phyloP scores from a whole-genome alignment of 2,113 vertebrate genomes.

The Oncorhynchus nerka region DNA sequence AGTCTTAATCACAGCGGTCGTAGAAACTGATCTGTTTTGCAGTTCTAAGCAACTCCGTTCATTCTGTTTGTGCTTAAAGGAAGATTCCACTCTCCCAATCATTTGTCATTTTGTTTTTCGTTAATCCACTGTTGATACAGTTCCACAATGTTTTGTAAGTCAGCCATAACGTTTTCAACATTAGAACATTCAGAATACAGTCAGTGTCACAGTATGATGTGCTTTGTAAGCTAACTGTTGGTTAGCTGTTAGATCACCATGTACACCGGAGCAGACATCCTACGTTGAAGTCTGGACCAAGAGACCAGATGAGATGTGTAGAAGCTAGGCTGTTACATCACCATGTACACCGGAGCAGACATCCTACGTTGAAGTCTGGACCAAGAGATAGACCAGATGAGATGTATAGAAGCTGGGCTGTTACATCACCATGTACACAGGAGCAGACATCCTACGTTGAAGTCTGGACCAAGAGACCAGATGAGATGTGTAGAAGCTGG shows the following conservation, averaged over 20 bases:
- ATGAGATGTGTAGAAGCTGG: slow-evolving; percentile 1
- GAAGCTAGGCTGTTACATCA: not conserved
- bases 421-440: slow-evolving; percentile 22
- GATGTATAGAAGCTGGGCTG: slow-evolving; percentile 18
- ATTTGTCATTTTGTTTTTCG: too few species aligned
- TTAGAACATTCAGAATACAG: too few species aligned
- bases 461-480: not conserved
- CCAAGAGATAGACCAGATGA: not conserved
- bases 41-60: too few species aligned
- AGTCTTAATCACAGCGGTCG: too few species aligned
- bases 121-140: too few species aligned
- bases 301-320: not conserved
- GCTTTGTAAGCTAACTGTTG: not conserved
- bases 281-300: not conserved
- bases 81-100: too few species aligned
- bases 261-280: not conserved
- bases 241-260: not conserved
- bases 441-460: not conserved
- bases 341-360: not conserved
- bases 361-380: not conserved
- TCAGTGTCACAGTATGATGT: too few species aligned
- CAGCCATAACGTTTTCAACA: too few species aligned
- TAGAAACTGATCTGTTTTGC: too few species aligned
- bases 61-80: too few species aligned
- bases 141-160: too few species aligned